Percentiles rank a stretch among this genome's conserved stretches.
These are phyloP conservation scores for Paracentrotus lividus DNA, from an alignment of 53 echinoderm and acorn worm genomes.

Conservation along the genomic window DNA sequence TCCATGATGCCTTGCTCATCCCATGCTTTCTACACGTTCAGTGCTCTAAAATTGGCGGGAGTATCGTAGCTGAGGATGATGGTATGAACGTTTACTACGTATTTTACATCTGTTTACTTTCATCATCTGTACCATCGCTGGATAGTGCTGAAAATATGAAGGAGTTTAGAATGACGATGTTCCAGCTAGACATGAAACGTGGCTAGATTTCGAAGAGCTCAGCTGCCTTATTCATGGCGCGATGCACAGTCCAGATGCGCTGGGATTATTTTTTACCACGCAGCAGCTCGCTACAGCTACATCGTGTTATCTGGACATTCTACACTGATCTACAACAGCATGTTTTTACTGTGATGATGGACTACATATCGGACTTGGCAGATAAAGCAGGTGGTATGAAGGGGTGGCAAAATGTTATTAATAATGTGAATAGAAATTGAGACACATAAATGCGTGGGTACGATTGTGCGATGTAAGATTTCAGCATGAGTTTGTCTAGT, in stretches of 20 bases:
- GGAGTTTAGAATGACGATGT: neutral
- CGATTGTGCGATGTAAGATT: neutral
- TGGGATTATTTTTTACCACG: slow-evolving; percentile 2
- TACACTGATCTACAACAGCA: neutral
- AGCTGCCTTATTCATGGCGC: neutral
- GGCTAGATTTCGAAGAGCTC: neutral
- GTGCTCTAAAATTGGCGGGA: slow-evolving; percentile 34
- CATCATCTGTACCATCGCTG: neutral
- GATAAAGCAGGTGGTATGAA: neutral
- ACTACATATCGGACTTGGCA: neutral
- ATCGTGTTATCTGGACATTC: neutral
- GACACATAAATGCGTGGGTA: neutral
- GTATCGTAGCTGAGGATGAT: neutral
- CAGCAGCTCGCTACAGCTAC: neutral
- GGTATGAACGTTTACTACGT: neutral
- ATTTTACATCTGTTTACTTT: neutral
- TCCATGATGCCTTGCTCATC: slow-evolving; percentile 32
- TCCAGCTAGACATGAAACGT: neutral
- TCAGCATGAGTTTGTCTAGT: slow-evolving; percentile 1
- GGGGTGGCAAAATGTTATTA: neutral
- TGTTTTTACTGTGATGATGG: neutral
- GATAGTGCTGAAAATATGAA: neutral
- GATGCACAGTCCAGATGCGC: neutral
- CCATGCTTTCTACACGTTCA: neutral
- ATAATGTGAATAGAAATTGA: neutral